Evolutionary conservation across 2,888 invertebrate species (phyloP).

Genomic region (Helicoverpa assulta): DNA sequence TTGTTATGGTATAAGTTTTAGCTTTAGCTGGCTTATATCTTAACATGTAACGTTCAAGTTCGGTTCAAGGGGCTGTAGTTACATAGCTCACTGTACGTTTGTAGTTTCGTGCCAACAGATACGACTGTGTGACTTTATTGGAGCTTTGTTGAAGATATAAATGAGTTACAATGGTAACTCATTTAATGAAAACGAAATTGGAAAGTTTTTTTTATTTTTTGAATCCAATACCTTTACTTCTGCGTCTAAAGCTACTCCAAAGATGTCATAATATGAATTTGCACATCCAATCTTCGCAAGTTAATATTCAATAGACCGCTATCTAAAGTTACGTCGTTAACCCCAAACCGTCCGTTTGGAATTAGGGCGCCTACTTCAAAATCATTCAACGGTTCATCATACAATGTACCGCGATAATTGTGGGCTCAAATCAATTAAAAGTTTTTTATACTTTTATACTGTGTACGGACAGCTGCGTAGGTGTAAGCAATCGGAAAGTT

Average conservation of each 20-base stretch:
- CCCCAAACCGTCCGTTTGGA: slow-evolving; percentile 16
- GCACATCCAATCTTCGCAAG: neutral
- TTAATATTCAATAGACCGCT: slow-evolving; percentile 26
- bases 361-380: slow-evolving; percentile 16
- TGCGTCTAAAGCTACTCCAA: neutral
- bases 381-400: slow-evolving; percentile 23
- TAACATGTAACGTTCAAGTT: slow-evolving; percentile 30
- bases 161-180: too few relatives aligned
- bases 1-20: slow-evolving; percentile 31
- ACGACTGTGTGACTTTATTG: slow-evolving; percentile 7
- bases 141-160: slow-evolving; percentile 1
- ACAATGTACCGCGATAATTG: slow-evolving; percentile 31
- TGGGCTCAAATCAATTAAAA: slow-evolving; percentile 65
- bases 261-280: neutral
- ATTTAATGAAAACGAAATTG: too few relatives aligned
- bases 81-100: slow-evolving; percentile 9
- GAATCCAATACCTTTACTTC: neutral
- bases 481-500: slow-evolving; percentile 61
- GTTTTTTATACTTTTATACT: slow-evolving; percentile 47
- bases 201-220: too few relatives aligned
- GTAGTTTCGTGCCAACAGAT: slow-evolving; percentile 1
- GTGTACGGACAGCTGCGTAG: slow-evolving; percentile 35
- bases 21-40: slow-evolving; percentile 10
- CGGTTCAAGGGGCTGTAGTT: slow-evolving; percentile 22
- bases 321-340: slow-evolving; percentile 35